These are phyloP conservation scores for Nasonia giraulti DNA, from an alignment of 1,140 invertebrate genomes.

Conservation along the genomic window DNA sequence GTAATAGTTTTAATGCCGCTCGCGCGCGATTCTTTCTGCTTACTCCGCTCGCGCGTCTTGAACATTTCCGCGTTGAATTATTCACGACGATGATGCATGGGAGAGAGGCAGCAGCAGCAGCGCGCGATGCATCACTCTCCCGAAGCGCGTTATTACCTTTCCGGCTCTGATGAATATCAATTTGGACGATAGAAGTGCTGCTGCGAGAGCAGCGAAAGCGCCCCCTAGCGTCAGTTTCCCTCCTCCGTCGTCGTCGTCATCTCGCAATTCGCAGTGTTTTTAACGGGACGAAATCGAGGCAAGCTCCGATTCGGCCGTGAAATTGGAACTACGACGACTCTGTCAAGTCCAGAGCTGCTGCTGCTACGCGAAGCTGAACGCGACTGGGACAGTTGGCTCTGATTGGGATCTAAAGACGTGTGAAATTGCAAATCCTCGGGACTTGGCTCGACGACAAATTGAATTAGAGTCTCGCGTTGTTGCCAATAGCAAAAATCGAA, in stretches of 20 bases:
- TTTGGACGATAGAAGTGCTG: background rate
- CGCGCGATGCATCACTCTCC: background rate
- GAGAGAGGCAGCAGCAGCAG: too few species aligned
- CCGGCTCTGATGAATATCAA: background rate
- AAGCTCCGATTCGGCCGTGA: background rate
- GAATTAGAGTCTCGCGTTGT: background rate
- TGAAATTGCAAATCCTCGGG: constrained; percentile 33
- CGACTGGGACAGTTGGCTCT: constrained; percentile 23
- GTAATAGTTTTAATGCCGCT: background rate
- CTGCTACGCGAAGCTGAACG: background rate
- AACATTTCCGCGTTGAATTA: background rate
- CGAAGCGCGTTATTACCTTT: background rate
- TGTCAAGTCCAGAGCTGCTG: background rate
- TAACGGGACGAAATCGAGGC: background rate
- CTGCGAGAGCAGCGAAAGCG: too few species aligned
- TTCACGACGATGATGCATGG: background rate
- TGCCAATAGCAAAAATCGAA: background rate
- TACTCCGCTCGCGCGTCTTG: background rate
- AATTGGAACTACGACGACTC: constrained; percentile 4
- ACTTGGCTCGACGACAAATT: background rate
- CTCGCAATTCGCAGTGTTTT: background rate
- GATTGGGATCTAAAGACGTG: constrained; percentile 42
- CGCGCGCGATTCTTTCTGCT: background rate
- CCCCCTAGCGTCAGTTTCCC: background rate
- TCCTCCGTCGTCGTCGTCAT: background rate